Conservation (phyloP, 2,888 invertebrate genomes). For the Rotaria magnacalcarata region DNA sequence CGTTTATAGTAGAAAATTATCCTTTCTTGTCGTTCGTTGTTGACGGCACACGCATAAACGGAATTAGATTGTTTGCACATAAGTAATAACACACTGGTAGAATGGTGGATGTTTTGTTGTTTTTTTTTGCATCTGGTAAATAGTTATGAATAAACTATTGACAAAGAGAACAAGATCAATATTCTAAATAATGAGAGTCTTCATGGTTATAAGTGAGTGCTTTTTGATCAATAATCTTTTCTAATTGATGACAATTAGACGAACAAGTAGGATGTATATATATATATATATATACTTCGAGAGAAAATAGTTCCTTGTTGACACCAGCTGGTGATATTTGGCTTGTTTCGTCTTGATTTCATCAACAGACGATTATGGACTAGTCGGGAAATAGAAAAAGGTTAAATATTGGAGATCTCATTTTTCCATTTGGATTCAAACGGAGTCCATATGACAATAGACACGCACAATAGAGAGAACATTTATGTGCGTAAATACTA, state of each 20-base stretch:
- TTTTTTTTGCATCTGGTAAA: background rate
- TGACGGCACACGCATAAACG: background rate
- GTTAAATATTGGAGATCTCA: background rate
- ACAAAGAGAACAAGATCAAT: background rate
- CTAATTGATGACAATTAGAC: background rate
- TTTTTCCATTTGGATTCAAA: background rate
- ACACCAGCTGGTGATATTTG: conserved; percentile 2
- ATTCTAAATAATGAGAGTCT: background rate
- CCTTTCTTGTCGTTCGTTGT: background rate
- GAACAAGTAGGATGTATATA: background rate
- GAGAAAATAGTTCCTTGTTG: background rate
- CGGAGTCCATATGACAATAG: background rate
- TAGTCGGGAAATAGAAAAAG: background rate
- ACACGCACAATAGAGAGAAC: background rate
- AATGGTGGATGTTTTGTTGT: background rate
- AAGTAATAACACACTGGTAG: background rate
- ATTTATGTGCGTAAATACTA: background rate
- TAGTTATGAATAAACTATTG: too few species aligned
- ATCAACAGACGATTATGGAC: background rate
- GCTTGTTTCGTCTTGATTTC: background rate
- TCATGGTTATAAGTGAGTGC: background rate
- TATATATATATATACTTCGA: background rate
- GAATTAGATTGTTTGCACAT: background rate
- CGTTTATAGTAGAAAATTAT: background rate
- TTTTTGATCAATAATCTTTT: background rate